Conservation (phyloP, 2,113 vertebrate genomes). For the Maylandia zebra region DNA sequence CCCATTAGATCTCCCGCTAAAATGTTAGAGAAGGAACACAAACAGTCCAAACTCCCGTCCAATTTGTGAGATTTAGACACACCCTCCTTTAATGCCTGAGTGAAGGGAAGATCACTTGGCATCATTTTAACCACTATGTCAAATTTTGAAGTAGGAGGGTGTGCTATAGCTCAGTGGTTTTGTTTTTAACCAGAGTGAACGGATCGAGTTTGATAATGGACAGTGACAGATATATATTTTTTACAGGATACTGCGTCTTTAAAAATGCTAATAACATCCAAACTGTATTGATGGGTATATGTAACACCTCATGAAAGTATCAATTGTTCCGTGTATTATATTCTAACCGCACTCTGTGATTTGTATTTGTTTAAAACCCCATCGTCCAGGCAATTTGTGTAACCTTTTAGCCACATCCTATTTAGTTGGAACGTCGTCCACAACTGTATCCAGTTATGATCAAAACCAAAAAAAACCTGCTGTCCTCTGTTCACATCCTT, state of each 20-base stretch:
- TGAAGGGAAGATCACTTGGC: neutral
- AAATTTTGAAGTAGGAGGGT: constrained; percentile 40
- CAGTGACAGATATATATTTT: constrained; percentile 19
- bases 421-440: constrained; percentile 17
- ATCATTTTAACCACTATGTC: constrained; percentile 21
- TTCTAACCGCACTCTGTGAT: constrained; percentile 37
- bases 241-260: constrained; percentile 37
- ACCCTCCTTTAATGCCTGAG: constrained; percentile 51
- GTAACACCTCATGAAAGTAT: constrained; percentile 43
- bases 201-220: constrained; percentile 7
- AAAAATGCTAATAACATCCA: constrained; percentile 28
- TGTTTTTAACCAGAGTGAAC: constrained; percentile 45
- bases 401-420: constrained; percentile 10
- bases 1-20: constrained; percentile 48
- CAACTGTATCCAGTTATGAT: constrained; percentile 20
- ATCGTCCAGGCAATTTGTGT: constrained; percentile 12
- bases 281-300: constrained; percentile 28
- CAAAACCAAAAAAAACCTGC: constrained; percentile 42
- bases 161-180: constrained; percentile 39
- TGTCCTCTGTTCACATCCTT: constrained; percentile 21
- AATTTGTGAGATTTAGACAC: constrained; percentile 81
- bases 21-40: constrained; percentile 71
- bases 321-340: constrained; percentile 47
- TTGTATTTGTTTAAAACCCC: constrained; percentile 42
- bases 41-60: constrained; percentile 86